phyloP scores from a whole-genome alignment of 2,113 vertebrate genomes.

The Suncus etruscus region DNA sequence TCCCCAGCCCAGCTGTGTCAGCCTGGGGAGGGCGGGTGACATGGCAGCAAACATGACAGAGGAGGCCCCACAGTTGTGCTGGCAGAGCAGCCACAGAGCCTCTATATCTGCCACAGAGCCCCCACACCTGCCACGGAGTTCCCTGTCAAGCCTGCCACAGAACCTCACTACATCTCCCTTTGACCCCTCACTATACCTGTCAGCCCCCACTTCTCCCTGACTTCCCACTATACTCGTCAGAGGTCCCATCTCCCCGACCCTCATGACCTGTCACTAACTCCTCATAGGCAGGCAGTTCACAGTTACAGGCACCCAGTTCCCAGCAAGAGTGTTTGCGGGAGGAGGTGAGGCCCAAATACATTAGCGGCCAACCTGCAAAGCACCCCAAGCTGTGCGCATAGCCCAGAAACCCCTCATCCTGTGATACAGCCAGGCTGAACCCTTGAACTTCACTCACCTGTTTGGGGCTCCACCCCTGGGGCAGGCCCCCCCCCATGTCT shows the following conservation, averaged over 20 bases:
- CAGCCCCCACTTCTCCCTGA: too few relatives aligned
- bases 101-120: neutral
- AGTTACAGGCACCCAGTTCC: neutral
- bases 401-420: neutral
- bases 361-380: conserved; percentile 30
- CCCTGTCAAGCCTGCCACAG: too few relatives aligned
- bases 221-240: too few relatives aligned
- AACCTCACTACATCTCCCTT: too few relatives aligned
- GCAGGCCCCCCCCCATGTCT: neutral
- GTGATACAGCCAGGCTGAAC: neutral
- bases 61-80: conserved; percentile 39
- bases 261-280: neutral
- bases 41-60: conserved; percentile 51
- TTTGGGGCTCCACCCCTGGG: neutral
- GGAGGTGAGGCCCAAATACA: neutral
- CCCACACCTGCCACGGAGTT: too few relatives aligned
- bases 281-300: neutral
- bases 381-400: neutral
- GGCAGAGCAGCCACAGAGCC: neutral
- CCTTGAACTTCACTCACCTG: neutral
- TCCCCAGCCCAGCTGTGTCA: neutral
- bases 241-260: too few relatives aligned
- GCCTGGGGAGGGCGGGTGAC: conserved; percentile 35
- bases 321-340: neutral
- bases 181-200: too few relatives aligned